Evolutionary conservation across 2,797 vertebrate genomes (phyloP).

Genomic region (Lepus townsendii): DNA sequence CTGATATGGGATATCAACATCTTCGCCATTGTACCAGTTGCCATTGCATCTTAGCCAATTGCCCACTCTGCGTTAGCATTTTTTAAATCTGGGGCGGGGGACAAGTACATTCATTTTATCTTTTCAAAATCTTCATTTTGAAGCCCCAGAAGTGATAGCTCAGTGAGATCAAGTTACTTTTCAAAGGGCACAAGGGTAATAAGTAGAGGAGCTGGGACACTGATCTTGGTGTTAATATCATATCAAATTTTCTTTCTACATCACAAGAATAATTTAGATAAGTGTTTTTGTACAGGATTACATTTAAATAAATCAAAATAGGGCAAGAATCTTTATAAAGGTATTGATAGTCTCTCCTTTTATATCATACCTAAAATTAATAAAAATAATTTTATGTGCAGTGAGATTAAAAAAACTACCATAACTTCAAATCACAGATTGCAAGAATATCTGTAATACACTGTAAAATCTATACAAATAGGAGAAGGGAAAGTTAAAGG

Average conservation of each 20-base stretch:
- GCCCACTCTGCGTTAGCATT: no score
- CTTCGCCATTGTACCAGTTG: no score
- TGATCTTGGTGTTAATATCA: neutral
- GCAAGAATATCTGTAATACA: neutral
- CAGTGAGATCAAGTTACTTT: neutral
- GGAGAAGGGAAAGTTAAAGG: neutral
- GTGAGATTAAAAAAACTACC: neutral
- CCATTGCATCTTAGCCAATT: no score
- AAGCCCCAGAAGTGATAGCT: neutral
- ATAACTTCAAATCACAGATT: neutral
- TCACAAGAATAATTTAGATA: neutral
- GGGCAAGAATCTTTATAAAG: neutral
- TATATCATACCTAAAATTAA: neutral
- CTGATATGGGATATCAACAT: no score
- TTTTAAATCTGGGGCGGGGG: no score
- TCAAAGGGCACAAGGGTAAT: neutral
- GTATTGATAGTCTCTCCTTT: neutral
- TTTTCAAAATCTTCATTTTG: neutral
- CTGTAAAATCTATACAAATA: neutral
- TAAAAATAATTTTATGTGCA: neutral
- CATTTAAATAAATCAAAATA: constrained; percentile 18
- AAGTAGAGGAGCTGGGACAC: neutral
- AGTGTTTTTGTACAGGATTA: neutral
- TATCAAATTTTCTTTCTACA: neutral
- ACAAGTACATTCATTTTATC: neutral